These are phyloP conservation scores for Eublepharis macularius DNA, from an alignment of 2,113 vertebrate species.

Conservation along the genomic window DNA sequence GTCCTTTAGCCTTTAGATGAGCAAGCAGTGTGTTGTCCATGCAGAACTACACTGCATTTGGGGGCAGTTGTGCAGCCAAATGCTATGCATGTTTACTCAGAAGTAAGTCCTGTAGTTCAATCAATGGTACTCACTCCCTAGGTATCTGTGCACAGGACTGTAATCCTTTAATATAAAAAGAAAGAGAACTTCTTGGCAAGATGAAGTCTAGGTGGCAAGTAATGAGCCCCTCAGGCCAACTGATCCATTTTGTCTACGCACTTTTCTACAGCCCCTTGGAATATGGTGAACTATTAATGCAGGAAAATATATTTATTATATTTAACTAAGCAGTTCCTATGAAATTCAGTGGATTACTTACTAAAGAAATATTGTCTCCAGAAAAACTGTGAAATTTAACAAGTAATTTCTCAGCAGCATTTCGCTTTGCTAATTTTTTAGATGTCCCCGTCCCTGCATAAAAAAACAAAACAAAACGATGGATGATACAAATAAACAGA, in stretches of 20 bases:
- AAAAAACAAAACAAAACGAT: slow-evolving; percentile 30
- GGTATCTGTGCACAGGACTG: not conserved
- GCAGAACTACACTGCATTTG: not conserved
- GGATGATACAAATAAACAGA: slow-evolving; percentile 3
- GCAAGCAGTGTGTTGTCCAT: not conserved
- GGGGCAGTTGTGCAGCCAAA: too few species aligned
- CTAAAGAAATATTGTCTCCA: slow-evolving; percentile 83
- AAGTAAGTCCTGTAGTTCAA: not conserved
- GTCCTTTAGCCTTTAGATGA: not conserved
- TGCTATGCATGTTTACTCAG: not conserved
- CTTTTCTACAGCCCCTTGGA: too few species aligned
- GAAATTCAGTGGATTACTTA: slow-evolving; percentile 55
- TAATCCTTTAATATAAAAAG: not conserved
- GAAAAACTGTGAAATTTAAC: slow-evolving; percentile 79
- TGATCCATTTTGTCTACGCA: not conserved
- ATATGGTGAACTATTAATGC: not conserved
- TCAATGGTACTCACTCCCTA: not conserved
- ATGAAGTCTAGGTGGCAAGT: not conserved
- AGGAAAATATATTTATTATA: not conserved
- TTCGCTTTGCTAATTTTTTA: slow-evolving; percentile 83
- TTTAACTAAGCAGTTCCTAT: not conserved
- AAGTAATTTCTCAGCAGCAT: slow-evolving; percentile 81
- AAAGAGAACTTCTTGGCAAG: not conserved
- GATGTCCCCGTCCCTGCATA: slow-evolving; percentile 80
- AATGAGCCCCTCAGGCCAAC: not conserved